A percentile compares a stretch with the other conserved stretches of the same genome.
Evolutionary conservation across 2,113 vertebrate species (phyloP).

Genomic region (Catharus bicknelli): DNA sequence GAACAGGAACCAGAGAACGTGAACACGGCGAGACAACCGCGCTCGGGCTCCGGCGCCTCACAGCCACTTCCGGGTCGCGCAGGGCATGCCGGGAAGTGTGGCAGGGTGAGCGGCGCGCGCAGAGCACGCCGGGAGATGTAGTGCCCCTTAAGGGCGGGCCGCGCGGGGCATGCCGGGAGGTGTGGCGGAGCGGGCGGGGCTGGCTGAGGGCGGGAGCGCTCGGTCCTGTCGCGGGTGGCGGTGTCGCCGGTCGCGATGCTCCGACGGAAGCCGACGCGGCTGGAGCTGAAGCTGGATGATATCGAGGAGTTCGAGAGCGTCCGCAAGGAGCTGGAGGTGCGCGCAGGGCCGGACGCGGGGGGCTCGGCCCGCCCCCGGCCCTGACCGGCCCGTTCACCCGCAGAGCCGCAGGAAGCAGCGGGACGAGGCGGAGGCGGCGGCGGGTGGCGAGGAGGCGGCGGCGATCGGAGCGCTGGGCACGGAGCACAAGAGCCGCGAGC

Average conservation of each 20-base stretch:
- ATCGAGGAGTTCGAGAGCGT: conserved; percentile 93
- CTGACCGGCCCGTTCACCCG: background rate
- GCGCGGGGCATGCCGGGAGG: background rate
- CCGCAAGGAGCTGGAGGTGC: conserved; percentile 93
- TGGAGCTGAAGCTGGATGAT: conserved; percentile 95
- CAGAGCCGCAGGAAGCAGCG: conserved; percentile 90
- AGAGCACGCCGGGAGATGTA: background rate
- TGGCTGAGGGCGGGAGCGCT: background rate
- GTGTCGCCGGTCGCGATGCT: conserved; percentile 74
- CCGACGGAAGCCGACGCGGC: conserved; percentile 90
- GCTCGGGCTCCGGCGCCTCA: rapidly evolving
- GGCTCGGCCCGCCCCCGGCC: background rate
- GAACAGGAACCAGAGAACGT: too few species aligned
- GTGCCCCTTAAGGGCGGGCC: rapidly evolving
- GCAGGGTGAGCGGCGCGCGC: rapidly evolving
- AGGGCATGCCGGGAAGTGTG: background rate
- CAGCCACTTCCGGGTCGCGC: background rate
- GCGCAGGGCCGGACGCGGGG: background rate
- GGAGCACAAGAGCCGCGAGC: conserved; percentile 84
- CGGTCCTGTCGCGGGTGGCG: rapidly evolving
- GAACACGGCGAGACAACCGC: rapidly evolving
- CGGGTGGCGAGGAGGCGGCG: conserved; percentile 76
- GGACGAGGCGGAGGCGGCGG: conserved; percentile 84
- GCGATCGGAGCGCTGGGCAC: conserved; percentile 71
- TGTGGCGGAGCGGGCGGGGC: background rate